phyloP scores from a whole-genome alignment of 2,797 vertebrate genomes.

The Aplochiton taeniatus region DNA sequence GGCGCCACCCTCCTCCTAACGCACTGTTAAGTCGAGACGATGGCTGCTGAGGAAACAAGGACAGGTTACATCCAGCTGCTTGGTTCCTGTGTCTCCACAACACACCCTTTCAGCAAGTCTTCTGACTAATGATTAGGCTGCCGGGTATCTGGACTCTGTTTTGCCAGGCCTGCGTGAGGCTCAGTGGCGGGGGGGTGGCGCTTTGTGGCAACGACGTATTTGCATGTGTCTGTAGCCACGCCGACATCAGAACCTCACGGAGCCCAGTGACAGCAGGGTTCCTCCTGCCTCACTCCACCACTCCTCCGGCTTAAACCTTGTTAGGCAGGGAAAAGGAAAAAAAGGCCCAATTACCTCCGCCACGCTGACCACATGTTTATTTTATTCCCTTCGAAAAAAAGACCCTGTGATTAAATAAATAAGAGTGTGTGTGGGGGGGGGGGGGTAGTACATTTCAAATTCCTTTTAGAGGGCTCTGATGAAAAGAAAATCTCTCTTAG shows the following conservation, averaged over 20 bases:
- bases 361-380: slow-evolving; percentile 45
- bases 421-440: slow-evolving; percentile 15
- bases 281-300: background rate
- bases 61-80: too few relatives aligned
- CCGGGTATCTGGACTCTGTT: too few relatives aligned
- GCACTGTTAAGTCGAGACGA: background rate
- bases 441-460: slow-evolving; percentile 34
- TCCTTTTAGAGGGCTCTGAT: slow-evolving; percentile 43
- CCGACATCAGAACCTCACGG: background rate
- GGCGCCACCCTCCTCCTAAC: background rate
- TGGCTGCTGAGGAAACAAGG: too few relatives aligned
- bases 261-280: background rate
- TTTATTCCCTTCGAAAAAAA: slow-evolving; percentile 43
- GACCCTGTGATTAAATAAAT: slow-evolving; percentile 48
- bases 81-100: too few relatives aligned
- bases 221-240: background rate
- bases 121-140: too few relatives aligned
- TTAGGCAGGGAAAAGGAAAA: slow-evolving; percentile 14
- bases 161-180: background rate
- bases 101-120: too few relatives aligned
- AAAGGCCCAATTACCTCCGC: slow-evolving; percentile 31
- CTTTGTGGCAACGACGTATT: background rate
- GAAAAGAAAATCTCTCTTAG: slow-evolving; percentile 10
- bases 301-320: background rate
- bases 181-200: background rate